Evolutionary conservation across 23 tunicate species (phyloP), one percentile per base, ranked within the genome.

Genomic region (Ciona savignyi): DNA sequence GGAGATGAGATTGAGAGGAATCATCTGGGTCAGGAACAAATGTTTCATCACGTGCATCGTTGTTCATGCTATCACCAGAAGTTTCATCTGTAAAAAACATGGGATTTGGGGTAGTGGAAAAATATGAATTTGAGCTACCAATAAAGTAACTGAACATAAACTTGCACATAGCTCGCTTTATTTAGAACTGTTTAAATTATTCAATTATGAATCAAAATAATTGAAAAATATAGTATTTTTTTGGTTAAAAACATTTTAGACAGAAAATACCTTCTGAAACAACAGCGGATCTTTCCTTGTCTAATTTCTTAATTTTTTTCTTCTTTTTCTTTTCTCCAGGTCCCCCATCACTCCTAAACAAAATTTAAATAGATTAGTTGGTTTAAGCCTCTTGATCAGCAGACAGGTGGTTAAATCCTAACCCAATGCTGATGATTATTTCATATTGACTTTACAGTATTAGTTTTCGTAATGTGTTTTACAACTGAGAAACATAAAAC

Each of bases 251-350:
- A n/a, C n/a, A n/a, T n/a, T n/a, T n/a, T n/a, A n/a, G n/a, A n/a
- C n/a, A n/a, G n/a, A n/a, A n/a, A n/a, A n/a, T 15, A 42, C 56
- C 56, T 42, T 42, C 56, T 6, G 56, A 42, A 42, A 42, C 56
- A 15, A 42, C 56, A 15, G 56, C 56, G 15, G 56, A 42, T 63
- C 28, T 63, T 63, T 63, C 70, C 32, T 74, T 74, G 42, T 74
- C 78, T 1, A 48, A 25, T 42, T 82, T 82, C 35, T 74, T 75
- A 19, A 26, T 27, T 62, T 69, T 74, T 63, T 82, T 82, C 76
- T 82, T 82, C 70, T 82, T 82, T 30, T 82, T 82, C 76, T 82
- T 68, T 31, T 68, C 87, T 68, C 70, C 76, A 72, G 77, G 29
- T 22, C 23, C 77, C 61, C 22, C 79, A 31, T 63, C 70, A 74